Conservation (phyloP, 2,797 vertebrate species). For the Chelmon rostratus region DNA sequence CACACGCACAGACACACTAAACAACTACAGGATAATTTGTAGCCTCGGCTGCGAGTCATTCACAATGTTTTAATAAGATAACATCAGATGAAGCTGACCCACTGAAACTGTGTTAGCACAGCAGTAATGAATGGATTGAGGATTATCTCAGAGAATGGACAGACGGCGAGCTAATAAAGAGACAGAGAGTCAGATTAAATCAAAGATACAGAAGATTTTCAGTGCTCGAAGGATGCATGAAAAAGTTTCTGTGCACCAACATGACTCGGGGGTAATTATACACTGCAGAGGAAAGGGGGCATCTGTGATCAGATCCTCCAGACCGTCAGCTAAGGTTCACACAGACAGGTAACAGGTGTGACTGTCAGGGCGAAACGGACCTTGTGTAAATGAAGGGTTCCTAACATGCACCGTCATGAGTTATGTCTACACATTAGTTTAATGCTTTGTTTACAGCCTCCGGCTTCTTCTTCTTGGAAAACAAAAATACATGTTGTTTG, state of each 20-base stretch:
- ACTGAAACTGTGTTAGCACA: not conserved
- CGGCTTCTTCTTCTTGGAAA: not conserved
- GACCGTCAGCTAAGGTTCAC: too few species aligned
- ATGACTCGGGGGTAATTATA: too few species aligned
- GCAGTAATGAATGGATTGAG: conserved; percentile 20
- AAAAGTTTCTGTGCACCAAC: not conserved
- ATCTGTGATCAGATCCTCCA: too few species aligned
- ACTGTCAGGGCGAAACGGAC: too few species aligned
- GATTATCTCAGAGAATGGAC: conserved; percentile 13
- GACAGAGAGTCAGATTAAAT: conserved; percentile 3
- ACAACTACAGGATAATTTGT: not conserved
- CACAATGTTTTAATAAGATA: conserved; percentile 1
- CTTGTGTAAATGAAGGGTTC: too few species aligned
- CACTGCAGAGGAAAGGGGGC: too few species aligned
- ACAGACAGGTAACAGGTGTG: not conserved
- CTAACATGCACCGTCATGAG: too few species aligned
- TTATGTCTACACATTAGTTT: not conserved
- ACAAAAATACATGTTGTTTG: conserved; percentile 4
- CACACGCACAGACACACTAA: not conserved
- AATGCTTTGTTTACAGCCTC: conserved; percentile 9
- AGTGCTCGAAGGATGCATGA: not conserved
- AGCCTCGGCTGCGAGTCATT: not conserved
- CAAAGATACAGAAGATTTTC: not conserved
- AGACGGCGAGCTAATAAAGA: conserved; percentile 14
- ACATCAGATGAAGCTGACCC: not conserved